These are phyloP conservation scores for Hyposmocoma kahamanoa DNA, from an alignment of 1,140 invertebrate species.

Conservation along the genomic window DNA sequence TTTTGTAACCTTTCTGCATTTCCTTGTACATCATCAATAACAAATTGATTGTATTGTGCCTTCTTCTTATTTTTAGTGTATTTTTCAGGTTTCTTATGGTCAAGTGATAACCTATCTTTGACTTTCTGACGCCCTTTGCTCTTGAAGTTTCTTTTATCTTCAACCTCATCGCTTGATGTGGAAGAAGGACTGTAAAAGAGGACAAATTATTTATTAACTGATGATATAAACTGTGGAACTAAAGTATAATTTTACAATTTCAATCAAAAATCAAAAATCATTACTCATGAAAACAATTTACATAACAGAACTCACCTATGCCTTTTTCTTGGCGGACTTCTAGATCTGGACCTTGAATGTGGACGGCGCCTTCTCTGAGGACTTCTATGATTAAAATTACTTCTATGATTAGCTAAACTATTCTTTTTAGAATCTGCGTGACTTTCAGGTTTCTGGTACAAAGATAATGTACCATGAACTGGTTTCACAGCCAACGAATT, in stretches of 20 bases:
- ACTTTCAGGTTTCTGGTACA: conserved; percentile 69
- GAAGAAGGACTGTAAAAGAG: conserved; percentile 57
- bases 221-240: conserved; percentile 3
- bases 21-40: conserved; percentile 78
- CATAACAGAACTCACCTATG: conserved; percentile 31
- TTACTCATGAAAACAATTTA: neutral
- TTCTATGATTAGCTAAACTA: conserved; percentile 13
- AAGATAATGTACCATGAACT: conserved; percentile 66
- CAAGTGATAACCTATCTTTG: conserved; percentile 61
- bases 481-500: conserved; percentile 77
- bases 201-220: conserved; percentile 10
- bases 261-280: conserved; percentile 11
- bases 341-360: conserved; percentile 49
- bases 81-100: conserved; percentile 63
- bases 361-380: conserved; percentile 42
- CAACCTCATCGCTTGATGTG: conserved; percentile 59
- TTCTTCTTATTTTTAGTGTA: conserved; percentile 73
- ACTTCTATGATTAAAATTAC: conserved; percentile 24
- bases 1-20: conserved; percentile 85
- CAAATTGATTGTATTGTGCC: conserved; percentile 80
- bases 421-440: conserved; percentile 38
- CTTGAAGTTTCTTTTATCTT: conserved; percentile 50
- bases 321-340: conserved; percentile 51
- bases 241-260: conserved; percentile 7
- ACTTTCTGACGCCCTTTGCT: conserved; percentile 63